phyloP scores from a whole-genome alignment of 2,113 vertebrate genomes.

The Forbesichthys papilliferus region DNA sequence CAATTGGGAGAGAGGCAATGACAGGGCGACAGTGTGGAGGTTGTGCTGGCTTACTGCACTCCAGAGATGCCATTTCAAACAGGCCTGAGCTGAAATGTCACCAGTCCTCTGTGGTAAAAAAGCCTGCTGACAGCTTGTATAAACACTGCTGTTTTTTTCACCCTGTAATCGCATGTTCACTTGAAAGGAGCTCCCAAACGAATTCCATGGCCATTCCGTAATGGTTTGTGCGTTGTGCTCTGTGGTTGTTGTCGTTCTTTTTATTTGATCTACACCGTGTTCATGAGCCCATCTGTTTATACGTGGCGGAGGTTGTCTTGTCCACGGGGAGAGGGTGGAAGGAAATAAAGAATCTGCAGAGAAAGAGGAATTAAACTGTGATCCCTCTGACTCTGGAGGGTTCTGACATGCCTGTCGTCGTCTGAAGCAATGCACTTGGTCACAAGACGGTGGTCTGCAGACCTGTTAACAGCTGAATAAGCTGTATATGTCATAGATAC shows the following conservation, averaged over 20 bases:
- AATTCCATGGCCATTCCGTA: conserved; percentile 64
- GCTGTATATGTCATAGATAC: too few species aligned
- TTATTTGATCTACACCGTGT: conserved; percentile 15
- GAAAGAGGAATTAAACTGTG: conserved; percentile 2
- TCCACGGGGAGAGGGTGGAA: conserved; percentile 19
- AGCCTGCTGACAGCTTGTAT: conserved; percentile 66
- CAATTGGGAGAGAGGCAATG: conserved; percentile 2
- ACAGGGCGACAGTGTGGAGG: conserved; percentile 30
- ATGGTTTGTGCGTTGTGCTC: conserved; percentile 47
- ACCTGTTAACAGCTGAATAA: too few species aligned
- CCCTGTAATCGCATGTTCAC: conserved; percentile 64
- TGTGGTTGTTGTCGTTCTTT: conserved; percentile 18
- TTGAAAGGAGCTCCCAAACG: conserved; percentile 67
- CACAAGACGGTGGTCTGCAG: too few species aligned
- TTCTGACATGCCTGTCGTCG: conserved; percentile 9
- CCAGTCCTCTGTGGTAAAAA: conserved; percentile 50
- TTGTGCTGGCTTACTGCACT: conserved; percentile 50
- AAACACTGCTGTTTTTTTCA: conserved; percentile 61
- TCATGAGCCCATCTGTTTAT: conserved; percentile 32
- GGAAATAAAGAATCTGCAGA: not conserved
- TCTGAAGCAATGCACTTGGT: not conserved
- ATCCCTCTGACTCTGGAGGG: conserved; percentile 4
- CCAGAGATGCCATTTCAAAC: conserved; percentile 60
- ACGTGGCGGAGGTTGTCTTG: conserved; percentile 41
- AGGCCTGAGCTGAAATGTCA: conserved; percentile 67